phyloP scores from a whole-genome alignment of 2,888 invertebrate genomes.

The Antheraea assamensis region DNA sequence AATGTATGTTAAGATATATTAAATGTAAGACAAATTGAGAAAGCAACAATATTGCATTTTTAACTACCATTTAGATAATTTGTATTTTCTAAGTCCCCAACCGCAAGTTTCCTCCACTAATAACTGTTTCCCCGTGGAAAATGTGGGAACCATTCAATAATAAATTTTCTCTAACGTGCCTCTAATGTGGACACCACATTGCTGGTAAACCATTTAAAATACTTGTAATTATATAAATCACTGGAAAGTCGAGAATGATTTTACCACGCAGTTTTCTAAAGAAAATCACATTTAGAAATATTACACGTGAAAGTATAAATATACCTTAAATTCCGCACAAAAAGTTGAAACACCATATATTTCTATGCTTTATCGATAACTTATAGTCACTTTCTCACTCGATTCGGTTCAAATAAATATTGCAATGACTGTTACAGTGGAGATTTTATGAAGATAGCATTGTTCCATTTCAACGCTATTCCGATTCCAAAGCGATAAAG shows the following conservation, averaged over 20 bases:
- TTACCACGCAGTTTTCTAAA: conserved; percentile 25
- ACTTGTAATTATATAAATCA: conserved; percentile 38
- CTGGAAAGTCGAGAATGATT: conserved; percentile 52
- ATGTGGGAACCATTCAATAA: background rate
- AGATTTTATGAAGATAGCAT: conserved; percentile 47
- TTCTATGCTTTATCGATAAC: conserved; percentile 29
- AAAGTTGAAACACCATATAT: conserved; percentile 19
- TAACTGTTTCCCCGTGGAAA: background rate
- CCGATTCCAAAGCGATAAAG: conserved; percentile 18
- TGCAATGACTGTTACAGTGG: conserved; percentile 44
- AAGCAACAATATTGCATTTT: too few species aligned
- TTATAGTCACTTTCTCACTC: conserved; percentile 47
- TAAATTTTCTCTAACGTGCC: conserved; percentile 15
- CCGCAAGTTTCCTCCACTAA: background rate
- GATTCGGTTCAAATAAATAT: conserved; percentile 50
- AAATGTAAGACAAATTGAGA: background rate
- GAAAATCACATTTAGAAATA: conserved; percentile 21
- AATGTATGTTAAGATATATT: background rate
- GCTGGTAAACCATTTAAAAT: conserved; percentile 13
- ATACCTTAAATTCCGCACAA: background rate
- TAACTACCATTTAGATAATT: background rate
- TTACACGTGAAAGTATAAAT: conserved; percentile 1
- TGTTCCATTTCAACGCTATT: conserved; percentile 31
- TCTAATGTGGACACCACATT: conserved; percentile 13
- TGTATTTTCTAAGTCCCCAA: background rate